These are phyloP conservation scores for Guaruba guarouba DNA, from an alignment of 2,113 vertebrate species.

Conservation along the genomic window DNA sequence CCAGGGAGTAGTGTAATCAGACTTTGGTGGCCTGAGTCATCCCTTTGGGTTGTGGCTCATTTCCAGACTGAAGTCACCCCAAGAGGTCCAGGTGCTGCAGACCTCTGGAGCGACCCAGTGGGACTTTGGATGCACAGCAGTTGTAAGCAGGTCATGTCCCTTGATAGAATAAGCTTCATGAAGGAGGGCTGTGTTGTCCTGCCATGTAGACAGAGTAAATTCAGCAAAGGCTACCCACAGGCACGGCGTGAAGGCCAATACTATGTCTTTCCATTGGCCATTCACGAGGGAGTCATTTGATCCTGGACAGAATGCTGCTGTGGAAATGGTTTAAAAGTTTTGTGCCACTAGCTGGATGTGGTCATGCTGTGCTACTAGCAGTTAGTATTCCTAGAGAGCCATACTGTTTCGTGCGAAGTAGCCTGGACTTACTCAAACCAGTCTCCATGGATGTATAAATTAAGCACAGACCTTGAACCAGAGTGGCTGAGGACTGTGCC, in stretches of 20 bases:
- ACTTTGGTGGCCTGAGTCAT: fast-evolving
- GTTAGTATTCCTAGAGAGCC: neutral
- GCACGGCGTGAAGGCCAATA: fast-evolving
- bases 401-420: neutral
- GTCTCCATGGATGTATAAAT: neutral
- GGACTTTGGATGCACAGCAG: fast-evolving
- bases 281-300: neutral
- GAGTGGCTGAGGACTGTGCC: neutral
- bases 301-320: fast-evolving
- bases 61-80: neutral
- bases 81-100: fast-evolving
- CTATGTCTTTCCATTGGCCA: fast-evolving
- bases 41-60: neutral
- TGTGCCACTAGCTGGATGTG: neutral
- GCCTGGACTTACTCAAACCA: neutral
- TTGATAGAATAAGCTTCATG: neutral
- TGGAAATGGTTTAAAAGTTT: neutral
- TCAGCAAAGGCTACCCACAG: neutral
- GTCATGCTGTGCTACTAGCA: fast-evolving
- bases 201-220: fast-evolving
- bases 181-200: neutral
- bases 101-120: neutral
- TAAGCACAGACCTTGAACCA: neutral
- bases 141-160: neutral
- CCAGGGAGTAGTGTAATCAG: fast-evolving